Percentiles rank a stretch among this genome's conserved stretches.
Conservation (phyloP, 2,888 invertebrate genomes). For the Spodoptera exigua region DNA sequence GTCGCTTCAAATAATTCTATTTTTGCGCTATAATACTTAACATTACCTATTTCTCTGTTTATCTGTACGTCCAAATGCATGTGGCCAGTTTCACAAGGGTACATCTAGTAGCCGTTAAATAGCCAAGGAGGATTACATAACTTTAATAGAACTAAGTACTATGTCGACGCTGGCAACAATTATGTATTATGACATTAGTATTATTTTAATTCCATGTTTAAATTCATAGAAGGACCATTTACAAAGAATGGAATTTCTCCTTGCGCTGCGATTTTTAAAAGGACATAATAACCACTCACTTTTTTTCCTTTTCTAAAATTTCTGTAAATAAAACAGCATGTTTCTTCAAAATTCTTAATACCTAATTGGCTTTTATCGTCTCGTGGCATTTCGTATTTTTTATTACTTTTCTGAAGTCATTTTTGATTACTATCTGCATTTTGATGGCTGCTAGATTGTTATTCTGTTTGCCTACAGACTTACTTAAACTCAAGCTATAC, state of each 20-base stretch:
- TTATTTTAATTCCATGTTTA: no score
- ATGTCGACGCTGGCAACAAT: neutral
- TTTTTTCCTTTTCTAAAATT: neutral
- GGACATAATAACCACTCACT: neutral
- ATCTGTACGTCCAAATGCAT: neutral
- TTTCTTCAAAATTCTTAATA: no score
- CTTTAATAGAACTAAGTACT: neutral
- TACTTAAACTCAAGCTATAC: neutral
- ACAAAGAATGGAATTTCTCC: conserved; percentile 1
- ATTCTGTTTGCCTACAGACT: conserved; percentile 7
- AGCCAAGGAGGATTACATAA: conserved; percentile 4
- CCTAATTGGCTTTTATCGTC: no score
- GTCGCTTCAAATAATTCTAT: no score
- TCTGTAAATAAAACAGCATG: no score
- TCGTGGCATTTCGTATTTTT: neutral
- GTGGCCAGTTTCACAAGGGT: conserved; percentile 4
- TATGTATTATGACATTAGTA: no score
- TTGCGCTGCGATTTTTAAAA: conserved; percentile 3
- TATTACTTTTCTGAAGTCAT: neutral
- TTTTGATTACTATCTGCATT: neutral
- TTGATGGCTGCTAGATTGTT: conserved; percentile 17
- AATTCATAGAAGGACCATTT: neutral
- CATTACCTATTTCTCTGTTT: no score
- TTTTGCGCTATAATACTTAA: no score
- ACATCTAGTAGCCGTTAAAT: conserved; percentile 2